Percentiles rank a stretch among this genome's conserved stretches.
Conservation (phyloP, 1,140 invertebrate genomes). For the Ceratosolen solmsi region DNA sequence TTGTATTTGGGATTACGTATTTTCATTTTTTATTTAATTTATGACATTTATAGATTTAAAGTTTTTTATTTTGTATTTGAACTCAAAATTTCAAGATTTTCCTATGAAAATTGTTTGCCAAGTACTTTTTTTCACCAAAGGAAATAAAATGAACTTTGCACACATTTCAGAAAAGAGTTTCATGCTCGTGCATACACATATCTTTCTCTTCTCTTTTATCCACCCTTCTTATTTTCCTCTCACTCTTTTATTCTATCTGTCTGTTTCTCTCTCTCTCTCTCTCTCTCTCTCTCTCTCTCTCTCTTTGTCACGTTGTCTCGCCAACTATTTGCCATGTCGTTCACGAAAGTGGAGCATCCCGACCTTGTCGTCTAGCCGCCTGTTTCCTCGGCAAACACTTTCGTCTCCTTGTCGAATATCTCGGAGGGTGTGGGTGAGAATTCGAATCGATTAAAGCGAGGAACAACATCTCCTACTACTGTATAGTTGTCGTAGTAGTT, state of each 20-base stretch:
- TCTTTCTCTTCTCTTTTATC: neutral
- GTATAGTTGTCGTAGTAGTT: neutral
- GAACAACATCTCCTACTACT: neutral
- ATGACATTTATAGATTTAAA: too few species aligned
- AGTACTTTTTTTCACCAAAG: neutral
- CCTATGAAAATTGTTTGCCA: neutral
- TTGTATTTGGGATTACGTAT: too few species aligned
- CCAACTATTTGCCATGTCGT: constrained; percentile 38
- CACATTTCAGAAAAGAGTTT: neutral
- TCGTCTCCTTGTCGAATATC: constrained; percentile 20
- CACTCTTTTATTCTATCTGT: neutral
- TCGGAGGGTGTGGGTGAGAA: neutral
- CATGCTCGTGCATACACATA: neutral
- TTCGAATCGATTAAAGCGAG: constrained; percentile 7
- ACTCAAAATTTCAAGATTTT: neutral
- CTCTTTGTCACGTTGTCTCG: constrained; percentile 4
- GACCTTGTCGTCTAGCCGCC: constrained; percentile 31
- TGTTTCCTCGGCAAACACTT: constrained; percentile 17
- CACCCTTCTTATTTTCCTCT: neutral
- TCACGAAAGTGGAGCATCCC: constrained; percentile 41
- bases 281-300: neutral
- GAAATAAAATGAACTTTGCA: neutral
- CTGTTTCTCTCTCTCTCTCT: neutral
- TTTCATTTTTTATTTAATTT: too few species aligned
- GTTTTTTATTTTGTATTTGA: too few species aligned